Evolutionary conservation across 1,140 invertebrate species (phyloP), one percentile per base, ranked within the genome.

Genomic region (Cephus cinctus): DNA sequence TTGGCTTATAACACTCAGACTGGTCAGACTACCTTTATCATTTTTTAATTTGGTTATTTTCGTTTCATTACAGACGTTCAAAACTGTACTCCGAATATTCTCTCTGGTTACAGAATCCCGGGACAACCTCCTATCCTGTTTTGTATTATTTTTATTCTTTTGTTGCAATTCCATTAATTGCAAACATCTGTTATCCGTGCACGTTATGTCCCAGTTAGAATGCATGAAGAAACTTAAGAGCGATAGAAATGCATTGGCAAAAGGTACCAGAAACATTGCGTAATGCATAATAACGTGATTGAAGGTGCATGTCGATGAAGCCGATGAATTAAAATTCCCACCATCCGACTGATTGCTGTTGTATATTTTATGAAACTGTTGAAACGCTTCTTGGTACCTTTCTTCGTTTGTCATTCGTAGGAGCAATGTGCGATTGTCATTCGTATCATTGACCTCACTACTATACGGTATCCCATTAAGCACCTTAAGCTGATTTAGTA

Each of bases 231-330:
- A 59, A 12, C 38, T 60, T 5, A 63, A 8, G 1, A 60, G 22
- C 2, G 61, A 64, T 14, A 58, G n/a, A 35, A 64, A 56, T 19
- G 58, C 56, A 34, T 64, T 64, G 27, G 51, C 41, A 9, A 61
- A 45, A 25, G 56, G 52, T 2, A 60, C 25, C 5, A 63, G 30
- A 25, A 64, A 25, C 38, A 61, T 58, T 23, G 48, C 61, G 38
- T 63, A 59, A 2, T 59, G 50, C 39, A 59, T 54, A 21, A 63
- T 19, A 30, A 52, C n/a, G 0, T 46, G 34, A 11, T 22, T 52
- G 5, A 44, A 43, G 19, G 39, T 42, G 23, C 61, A 63, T 6
- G 36, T 18, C 11, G 11, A 8, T 15, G 11, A 12, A 3, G n/a
- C n/a, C n/a, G n/a, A n/a, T n/a, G n/a, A n/a, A n/a, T n/a, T n/a